These are phyloP conservation scores for Parnassius apollo DNA, from an alignment of 2,888 invertebrate genomes.

Conservation along the genomic window DNA sequence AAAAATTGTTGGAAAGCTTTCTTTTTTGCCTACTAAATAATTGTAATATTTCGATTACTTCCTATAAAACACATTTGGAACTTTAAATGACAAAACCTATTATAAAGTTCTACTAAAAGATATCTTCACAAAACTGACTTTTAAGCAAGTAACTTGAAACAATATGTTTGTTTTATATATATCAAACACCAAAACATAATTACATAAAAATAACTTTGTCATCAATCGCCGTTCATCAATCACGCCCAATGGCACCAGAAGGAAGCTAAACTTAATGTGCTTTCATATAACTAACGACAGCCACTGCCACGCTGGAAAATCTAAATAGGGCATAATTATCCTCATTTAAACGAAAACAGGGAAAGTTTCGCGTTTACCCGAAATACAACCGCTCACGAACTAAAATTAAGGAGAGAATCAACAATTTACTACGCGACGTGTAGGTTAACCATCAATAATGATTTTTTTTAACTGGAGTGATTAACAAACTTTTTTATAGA, in stretches of 20 bases:
- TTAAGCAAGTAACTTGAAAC: too few species aligned
- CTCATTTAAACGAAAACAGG: conserved; percentile 23
- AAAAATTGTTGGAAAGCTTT: too few species aligned
- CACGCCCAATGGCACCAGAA: background rate
- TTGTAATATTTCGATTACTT: too few species aligned
- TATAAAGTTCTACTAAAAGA: too few species aligned
- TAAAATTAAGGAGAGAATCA: conserved; percentile 26
- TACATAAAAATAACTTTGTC: too few species aligned
- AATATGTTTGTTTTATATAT: too few species aligned
- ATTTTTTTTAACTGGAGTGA: background rate
- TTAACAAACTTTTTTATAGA: too few species aligned
- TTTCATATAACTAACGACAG: conserved; percentile 20
- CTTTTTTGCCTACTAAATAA: too few species aligned
- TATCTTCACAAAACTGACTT: too few species aligned
- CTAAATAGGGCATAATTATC: conserved; percentile 25
- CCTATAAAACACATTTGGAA: too few species aligned
- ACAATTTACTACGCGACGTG: conserved; percentile 22
- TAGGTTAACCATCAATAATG: background rate
- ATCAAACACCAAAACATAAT: too few species aligned
- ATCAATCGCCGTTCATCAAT: background rate
- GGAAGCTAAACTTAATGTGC: conserved; percentile 12
- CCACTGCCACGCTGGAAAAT: conserved; percentile 21
- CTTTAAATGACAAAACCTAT: too few species aligned
- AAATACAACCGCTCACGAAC: conserved; percentile 25
- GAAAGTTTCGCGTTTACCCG: conserved; percentile 23